Evolutionary conservation across 2,113 vertebrate genomes (phyloP).

Genomic region (Nicator chloris): DNA sequence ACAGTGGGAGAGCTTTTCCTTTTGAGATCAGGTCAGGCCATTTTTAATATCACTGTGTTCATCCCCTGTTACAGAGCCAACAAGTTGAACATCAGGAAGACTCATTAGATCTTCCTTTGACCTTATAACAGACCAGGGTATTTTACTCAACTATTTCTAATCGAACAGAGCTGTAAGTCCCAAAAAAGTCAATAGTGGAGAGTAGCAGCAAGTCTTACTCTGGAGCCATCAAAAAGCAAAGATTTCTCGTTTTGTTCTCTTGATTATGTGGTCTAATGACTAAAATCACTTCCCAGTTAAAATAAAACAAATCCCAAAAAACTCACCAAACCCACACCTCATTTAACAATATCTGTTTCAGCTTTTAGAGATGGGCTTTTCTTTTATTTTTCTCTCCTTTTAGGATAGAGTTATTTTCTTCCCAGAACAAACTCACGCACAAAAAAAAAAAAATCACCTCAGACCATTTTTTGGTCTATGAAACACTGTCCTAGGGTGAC

Average conservation of each 20-base stretch:
- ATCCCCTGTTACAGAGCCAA: background rate
- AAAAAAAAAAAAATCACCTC: background rate
- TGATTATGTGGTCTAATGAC: background rate
- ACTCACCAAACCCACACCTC: accelerated
- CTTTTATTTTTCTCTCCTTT: background rate
- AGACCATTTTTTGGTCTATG: background rate
- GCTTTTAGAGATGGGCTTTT: background rate
- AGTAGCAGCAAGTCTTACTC: background rate
- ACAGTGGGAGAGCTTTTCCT: background rate
- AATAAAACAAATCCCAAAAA: background rate
- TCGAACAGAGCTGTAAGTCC: background rate
- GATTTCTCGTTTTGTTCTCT: background rate
- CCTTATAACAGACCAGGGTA: background rate
- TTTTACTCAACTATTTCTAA: background rate
- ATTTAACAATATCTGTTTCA: background rate
- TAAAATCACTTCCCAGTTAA: background rate
- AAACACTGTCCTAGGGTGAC: no score
- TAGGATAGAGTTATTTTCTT: background rate
- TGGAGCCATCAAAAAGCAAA: background rate
- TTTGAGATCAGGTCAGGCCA: background rate
- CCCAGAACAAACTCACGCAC: background rate
- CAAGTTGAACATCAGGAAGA: background rate
- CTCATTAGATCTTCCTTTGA: background rate
- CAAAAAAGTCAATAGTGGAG: background rate
- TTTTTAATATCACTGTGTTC: slow-evolving; percentile 8